phyloP scores from a whole-genome alignment of 2,888 invertebrate genomes.

The Linnaemya tessellans region DNA sequence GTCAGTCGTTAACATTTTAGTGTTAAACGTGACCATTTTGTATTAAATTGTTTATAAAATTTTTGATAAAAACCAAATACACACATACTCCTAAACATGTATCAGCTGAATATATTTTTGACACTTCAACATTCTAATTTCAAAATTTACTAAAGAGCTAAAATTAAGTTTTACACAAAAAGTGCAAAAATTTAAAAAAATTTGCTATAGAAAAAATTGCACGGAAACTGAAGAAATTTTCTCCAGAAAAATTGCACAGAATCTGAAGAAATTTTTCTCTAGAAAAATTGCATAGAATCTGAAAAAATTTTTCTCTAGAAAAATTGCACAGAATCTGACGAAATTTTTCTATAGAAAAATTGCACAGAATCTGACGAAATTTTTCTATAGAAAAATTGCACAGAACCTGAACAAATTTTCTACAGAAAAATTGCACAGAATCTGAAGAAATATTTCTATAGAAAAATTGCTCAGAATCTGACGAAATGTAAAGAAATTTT shows the following conservation, averaged over 20 bases:
- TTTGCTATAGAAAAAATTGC: neutral
- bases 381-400: neutral
- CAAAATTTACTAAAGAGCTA: too few species aligned
- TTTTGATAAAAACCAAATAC: neutral
- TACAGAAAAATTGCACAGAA: neutral
- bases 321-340: neutral
- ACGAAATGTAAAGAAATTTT: neutral
- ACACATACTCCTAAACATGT: neutral
- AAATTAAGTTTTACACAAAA: too few species aligned
- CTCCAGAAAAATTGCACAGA: neutral
- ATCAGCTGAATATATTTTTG: too few species aligned
- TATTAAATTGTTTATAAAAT: conserved; percentile 42
- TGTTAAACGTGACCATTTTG: conserved; percentile 54
- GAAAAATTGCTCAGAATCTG: neutral
- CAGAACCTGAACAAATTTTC: neutral
- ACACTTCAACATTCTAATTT: too few species aligned
- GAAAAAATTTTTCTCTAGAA: neutral
- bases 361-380: neutral
- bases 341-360: neutral
- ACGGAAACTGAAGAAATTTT: neutral
- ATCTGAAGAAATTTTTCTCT: neutral
- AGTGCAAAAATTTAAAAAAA: neutral
- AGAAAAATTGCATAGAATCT: neutral
- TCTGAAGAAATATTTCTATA: neutral
- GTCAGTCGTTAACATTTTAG: conserved; percentile 49